Evolutionary conservation across 2,113 vertebrate species (phyloP).

Genomic region (Alethe castanea): DNA sequence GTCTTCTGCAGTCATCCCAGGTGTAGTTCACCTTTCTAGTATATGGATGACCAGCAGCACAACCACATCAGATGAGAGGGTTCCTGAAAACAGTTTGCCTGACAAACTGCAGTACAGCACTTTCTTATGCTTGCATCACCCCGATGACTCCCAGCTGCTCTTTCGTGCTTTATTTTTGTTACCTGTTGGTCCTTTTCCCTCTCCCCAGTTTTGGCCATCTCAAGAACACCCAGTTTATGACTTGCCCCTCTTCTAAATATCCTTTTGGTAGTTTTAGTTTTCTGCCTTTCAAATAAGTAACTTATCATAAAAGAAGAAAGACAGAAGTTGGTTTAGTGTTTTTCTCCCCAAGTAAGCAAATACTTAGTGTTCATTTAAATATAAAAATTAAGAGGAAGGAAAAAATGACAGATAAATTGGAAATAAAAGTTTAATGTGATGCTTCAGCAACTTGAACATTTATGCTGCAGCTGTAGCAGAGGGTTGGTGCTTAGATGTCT

Average conservation of each 20-base stretch:
- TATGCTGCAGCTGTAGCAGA: not conserved
- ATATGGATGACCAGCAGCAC: not conserved
- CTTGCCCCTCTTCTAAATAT: not conserved
- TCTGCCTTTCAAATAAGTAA: not conserved
- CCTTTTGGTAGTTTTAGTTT: not conserved
- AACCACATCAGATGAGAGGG: not conserved
- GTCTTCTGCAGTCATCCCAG: not conserved
- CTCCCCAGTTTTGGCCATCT: not conserved
- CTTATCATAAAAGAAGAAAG: not conserved
- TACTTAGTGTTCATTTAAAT: constrained; percentile 13
- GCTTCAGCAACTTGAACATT: not conserved
- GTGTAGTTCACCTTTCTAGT: not conserved
- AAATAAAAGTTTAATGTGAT: constrained; percentile 9
- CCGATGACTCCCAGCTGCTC: not conserved
- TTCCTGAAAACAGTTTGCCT: not conserved
- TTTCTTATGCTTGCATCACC: not conserved
- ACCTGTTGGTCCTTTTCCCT: not conserved
- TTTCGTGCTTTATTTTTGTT: not conserved
- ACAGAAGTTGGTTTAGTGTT: not conserved
- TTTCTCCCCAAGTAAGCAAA: not conserved
- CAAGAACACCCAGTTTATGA: not conserved
- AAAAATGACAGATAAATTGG: not conserved
- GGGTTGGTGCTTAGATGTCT: not conserved
- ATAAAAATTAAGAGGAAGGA: not conserved
- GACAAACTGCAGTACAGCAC: not conserved